These are phyloP conservation scores for Rhingia rostrata DNA, from an alignment of 2,888 invertebrate species.

Conservation along the genomic window DNA sequence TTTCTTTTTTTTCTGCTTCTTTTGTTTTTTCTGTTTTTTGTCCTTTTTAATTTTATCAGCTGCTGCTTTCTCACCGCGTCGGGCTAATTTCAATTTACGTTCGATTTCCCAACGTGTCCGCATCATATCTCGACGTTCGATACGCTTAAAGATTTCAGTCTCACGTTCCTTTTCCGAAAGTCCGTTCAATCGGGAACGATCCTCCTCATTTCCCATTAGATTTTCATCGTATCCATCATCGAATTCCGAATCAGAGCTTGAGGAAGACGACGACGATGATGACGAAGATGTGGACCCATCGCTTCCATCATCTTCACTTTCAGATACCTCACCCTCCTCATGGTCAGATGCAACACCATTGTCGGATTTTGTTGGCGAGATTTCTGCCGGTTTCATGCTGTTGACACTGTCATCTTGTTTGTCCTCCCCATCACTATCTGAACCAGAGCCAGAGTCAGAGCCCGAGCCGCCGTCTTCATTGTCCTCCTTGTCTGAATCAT, in stretches of 20 bases:
- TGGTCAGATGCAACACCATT: slow-evolving; percentile 84
- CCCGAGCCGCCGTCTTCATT: slow-evolving; percentile 78
- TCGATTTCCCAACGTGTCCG: slow-evolving; percentile 98
- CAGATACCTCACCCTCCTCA: slow-evolving; percentile 94
- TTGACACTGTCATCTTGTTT: slow-evolving; percentile 29
- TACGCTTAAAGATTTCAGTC: slow-evolving; percentile 97
- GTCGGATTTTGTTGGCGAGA: slow-evolving; percentile 79
- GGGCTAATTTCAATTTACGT: slow-evolving; percentile 93
- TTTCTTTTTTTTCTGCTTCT: slow-evolving; percentile 77
- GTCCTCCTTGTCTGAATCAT: slow-evolving; percentile 80
- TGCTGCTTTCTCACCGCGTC: slow-evolving; percentile 88
- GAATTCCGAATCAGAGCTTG: slow-evolving; percentile 92
- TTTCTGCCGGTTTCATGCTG: slow-evolving; percentile 79
- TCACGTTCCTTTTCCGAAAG: slow-evolving; percentile 99
- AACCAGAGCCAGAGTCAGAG: slow-evolving; percentile 75
- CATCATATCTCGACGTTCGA: slow-evolving; percentile 96
- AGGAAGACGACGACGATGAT: slow-evolving; percentile 80
- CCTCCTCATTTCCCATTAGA: slow-evolving; percentile 98
- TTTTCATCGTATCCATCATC: slow-evolving; percentile 98
- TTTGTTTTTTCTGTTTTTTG: slow-evolving; percentile 85
- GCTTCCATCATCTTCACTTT: slow-evolving; percentile 84
- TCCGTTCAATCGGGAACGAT: slow-evolving; percentile 93
- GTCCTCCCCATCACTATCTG: slow-evolving; percentile 50
- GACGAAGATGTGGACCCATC: slow-evolving; percentile 80
- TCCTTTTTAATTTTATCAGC: slow-evolving; percentile 82